These are phyloP conservation scores for Zosterops pallidus DNA, from an alignment of 2,113 vertebrate genomes.

Conservation along the genomic window DNA sequence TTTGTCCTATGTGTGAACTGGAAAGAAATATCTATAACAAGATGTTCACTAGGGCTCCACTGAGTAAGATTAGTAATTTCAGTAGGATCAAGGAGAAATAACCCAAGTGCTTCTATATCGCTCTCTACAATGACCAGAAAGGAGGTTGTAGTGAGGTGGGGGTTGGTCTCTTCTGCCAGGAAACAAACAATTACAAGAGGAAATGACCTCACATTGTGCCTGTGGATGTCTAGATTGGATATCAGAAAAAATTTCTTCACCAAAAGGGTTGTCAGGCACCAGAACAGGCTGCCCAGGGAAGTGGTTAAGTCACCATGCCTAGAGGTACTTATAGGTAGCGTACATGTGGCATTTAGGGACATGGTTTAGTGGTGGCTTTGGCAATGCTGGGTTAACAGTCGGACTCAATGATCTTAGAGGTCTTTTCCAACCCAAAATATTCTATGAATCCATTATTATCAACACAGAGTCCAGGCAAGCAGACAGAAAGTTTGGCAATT, in stretches of 20 bases:
- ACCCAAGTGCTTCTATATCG: neutral
- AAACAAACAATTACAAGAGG: neutral
- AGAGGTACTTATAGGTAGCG: neutral
- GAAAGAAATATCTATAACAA: neutral
- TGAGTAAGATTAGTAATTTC: neutral
- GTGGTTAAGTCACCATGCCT: neutral
- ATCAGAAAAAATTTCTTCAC: neutral
- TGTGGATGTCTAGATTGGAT: neutral
- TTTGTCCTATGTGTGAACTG: neutral
- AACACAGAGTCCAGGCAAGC: neutral
- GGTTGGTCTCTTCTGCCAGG: neutral
- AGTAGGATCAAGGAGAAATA: neutral
- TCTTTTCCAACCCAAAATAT: neutral
- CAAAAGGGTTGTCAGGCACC: neutral
- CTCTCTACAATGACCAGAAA: neutral
- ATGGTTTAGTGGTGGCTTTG: neutral
- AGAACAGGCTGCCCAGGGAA: neutral
- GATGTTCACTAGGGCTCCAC: neutral
- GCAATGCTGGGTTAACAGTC: rapidly evolving
- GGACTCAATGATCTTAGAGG: neutral
- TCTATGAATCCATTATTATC: neutral
- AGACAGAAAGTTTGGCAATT: neutral
- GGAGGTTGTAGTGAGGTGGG: neutral
- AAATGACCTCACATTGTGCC: neutral
- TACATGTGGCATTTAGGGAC: neutral